Conservation (phyloP, 2,113 vertebrate genomes). For the Psilopsiagon aymara region DNA sequence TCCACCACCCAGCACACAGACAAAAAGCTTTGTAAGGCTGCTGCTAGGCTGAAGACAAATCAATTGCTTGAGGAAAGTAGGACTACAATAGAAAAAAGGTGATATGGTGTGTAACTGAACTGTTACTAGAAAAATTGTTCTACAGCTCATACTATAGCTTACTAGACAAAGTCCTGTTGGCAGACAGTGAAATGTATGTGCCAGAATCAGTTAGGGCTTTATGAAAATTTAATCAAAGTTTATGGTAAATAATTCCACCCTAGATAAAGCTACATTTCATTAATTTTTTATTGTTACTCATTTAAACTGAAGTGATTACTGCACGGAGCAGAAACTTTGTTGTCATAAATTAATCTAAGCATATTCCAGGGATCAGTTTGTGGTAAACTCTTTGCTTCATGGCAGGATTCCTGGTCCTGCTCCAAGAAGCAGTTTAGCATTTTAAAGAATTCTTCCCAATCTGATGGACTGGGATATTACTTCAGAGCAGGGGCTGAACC, state of each 20-base stretch:
- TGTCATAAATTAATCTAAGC: slow-evolving; percentile 3
- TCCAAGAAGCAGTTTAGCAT: not conserved
- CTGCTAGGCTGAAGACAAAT: not conserved
- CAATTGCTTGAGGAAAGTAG: not conserved
- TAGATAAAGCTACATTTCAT: slow-evolving; percentile 14
- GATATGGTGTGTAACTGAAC: not conserved
- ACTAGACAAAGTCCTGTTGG: not conserved
- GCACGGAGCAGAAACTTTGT: not conserved
- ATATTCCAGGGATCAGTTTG: not conserved
- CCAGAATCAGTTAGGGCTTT: not conserved
- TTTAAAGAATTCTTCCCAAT: not conserved
- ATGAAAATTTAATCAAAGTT: slow-evolving; percentile 42
- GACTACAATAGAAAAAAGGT: not conserved
- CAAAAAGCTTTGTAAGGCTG: not conserved
- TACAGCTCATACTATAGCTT: not conserved
- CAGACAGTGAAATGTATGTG: not conserved
- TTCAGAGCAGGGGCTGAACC: not conserved
- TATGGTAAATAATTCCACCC: slow-evolving; percentile 14
- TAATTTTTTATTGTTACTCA: not conserved
- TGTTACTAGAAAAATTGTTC: not conserved
- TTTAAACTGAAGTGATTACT: not conserved
- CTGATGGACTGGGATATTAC: too few species aligned
- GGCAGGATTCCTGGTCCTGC: not conserved
- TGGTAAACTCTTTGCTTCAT: not conserved
- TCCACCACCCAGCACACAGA: not conserved